Conservation (phyloP, 2,888 invertebrate genomes). For the Brenthis daphne region DNA sequence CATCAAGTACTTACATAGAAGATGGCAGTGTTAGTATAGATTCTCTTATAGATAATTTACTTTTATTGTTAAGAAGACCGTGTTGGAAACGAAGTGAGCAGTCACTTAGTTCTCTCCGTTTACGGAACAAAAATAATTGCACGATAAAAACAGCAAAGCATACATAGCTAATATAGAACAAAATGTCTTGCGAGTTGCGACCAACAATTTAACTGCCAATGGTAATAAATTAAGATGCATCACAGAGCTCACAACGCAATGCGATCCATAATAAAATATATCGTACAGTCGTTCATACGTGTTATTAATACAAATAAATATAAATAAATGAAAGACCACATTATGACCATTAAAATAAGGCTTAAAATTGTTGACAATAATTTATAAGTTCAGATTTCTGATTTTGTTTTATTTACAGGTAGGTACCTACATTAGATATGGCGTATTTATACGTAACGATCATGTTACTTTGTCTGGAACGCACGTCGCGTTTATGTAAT, state of each 20-base stretch:
- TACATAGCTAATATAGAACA: no score
- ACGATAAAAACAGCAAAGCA: no score
- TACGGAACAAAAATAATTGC: no score
- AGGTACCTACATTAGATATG: no score
- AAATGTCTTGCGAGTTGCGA: neutral
- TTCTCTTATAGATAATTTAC: no score
- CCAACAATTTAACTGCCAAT: slow-evolving; percentile 19
- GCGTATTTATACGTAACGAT: neutral
- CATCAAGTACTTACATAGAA: no score
- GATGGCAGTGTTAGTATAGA: no score
- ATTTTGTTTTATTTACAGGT: no score
- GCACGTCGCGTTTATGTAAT: slow-evolving; percentile 6
- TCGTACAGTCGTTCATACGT: slow-evolving; percentile 6
- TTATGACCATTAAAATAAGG: neutral
- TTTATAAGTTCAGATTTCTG: no score
- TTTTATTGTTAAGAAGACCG: no score
- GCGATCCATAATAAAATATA: slow-evolving; percentile 30
- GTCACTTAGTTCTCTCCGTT: no score
- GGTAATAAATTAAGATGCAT: slow-evolving; percentile 29
- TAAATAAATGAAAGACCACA: neutral
- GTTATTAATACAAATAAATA: slow-evolving; percentile 5
- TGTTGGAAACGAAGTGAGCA: no score
- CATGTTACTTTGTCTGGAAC: neutral
- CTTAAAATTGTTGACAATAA: neutral
- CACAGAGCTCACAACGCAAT: slow-evolving; percentile 9